phyloP scores from a whole-genome alignment of 2,113 vertebrate genomes.

The Patagioenas fasciata region DNA sequence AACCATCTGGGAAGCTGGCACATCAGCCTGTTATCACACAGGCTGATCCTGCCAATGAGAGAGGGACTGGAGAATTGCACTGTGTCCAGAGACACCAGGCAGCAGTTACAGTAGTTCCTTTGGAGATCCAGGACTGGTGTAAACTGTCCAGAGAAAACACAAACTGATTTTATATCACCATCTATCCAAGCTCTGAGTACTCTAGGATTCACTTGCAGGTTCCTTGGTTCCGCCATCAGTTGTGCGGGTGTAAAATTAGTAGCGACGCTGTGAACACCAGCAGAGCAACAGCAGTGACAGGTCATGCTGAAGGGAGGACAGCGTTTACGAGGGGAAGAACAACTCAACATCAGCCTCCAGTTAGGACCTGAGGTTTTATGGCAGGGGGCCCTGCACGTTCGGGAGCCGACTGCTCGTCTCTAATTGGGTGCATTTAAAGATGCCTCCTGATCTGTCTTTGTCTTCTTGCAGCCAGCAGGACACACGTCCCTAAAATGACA shows the following conservation, averaged over 20 bases:
- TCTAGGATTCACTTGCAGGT: fast-evolving
- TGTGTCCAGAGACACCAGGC: background rate
- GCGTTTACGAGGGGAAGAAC: background rate
- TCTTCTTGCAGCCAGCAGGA: conserved; percentile 31
- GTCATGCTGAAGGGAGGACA: background rate
- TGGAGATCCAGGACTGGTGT: background rate
- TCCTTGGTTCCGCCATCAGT: background rate
- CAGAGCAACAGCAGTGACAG: background rate
- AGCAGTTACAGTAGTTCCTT: background rate
- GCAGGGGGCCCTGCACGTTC: background rate
- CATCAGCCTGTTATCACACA: background rate
- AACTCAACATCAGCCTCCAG: background rate
- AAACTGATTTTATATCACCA: background rate
- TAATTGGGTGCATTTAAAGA: conserved; percentile 47
- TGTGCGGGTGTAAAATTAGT: background rate
- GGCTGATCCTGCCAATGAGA: background rate
- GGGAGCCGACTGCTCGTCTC: background rate
- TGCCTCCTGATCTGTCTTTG: conserved; percentile 12
- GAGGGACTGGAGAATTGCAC: background rate
- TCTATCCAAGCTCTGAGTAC: background rate
- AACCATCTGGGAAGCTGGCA: background rate
- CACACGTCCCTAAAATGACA: conserved; percentile 44
- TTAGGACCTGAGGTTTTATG: background rate
- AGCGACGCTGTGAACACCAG: background rate
- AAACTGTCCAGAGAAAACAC: background rate